Evolutionary conservation across 2,797 vertebrate genomes (phyloP).

Genomic region (Gastrophryne carolinensis): DNA sequence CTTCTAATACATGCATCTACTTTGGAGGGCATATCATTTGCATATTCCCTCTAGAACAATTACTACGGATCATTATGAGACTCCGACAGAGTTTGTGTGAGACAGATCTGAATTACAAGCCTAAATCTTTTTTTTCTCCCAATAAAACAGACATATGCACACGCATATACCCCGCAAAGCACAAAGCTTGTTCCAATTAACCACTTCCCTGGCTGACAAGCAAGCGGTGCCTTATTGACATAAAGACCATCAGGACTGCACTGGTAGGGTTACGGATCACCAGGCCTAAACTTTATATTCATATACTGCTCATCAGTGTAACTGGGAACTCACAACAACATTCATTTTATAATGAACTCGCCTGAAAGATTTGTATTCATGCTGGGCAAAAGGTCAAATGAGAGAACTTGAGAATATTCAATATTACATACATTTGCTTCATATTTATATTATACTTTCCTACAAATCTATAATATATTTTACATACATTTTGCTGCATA

Average conservation of each 20-base stretch:
- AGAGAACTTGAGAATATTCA: neutral
- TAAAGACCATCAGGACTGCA: neutral
- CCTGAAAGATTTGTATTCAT: constrained; percentile 12
- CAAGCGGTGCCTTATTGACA: neutral
- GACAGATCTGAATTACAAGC: constrained; percentile 8
- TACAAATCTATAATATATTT: no score
- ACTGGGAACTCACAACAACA: neutral
- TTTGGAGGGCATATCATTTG: no score
- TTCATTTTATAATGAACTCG: constrained; percentile 12
- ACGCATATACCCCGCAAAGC: neutral
- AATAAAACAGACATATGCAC: neutral
- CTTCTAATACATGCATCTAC: no score
- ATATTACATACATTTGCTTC: constrained; percentile 19
- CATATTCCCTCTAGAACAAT: constrained; percentile 31
- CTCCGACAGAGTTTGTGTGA: constrained; percentile 3
- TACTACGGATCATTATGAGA: constrained; percentile 27
- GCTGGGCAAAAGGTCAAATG: constrained; percentile 19
- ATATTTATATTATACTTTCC: no score
- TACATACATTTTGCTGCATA: no score
- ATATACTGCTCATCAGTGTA: constrained; percentile 11
- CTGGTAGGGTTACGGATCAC: constrained; percentile 9
- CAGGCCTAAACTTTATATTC: constrained; percentile 15
- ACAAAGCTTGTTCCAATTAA: constrained; percentile 18
- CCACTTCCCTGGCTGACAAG: constrained; percentile 15
- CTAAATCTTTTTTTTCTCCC: neutral